phyloP scores from a whole-genome alignment of 2,888 invertebrate species.

The Orchesella flavescens region DNA sequence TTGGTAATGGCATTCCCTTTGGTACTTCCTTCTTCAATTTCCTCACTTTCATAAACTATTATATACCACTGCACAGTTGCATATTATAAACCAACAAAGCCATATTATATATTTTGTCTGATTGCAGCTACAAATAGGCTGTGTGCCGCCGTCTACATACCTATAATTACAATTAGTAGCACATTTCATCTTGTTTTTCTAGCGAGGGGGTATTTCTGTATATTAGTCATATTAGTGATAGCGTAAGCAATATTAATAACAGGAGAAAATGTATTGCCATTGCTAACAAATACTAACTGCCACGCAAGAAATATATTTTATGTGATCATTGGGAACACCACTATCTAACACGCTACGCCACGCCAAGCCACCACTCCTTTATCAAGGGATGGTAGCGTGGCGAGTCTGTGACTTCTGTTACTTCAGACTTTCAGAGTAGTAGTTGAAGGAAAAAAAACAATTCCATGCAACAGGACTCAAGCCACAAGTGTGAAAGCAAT shows the following conservation, averaged over 20 bases:
- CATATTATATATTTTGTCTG: background rate
- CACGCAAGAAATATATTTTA: no score
- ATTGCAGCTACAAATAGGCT: background rate
- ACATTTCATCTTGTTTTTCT: no score
- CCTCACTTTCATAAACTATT: background rate
- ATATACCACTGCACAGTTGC: background rate
- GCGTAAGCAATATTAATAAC: background rate
- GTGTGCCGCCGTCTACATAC: background rate
- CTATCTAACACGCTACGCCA: no score
- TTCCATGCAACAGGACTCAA: no score
- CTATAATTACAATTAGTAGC: background rate
- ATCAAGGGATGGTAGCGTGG: no score
- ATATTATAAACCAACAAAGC: background rate
- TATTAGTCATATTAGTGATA: background rate
- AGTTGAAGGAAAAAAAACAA: no score
- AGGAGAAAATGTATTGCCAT: background rate
- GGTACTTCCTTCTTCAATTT: constrained; percentile 37
- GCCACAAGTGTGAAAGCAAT: no score
- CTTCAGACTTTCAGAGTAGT: no score
- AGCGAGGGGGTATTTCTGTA: background rate
- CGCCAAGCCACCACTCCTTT: no score
- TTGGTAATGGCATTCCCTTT: constrained; percentile 22
- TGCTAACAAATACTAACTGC: no score
- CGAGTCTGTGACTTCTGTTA: no score
- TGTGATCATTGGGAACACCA: no score